Evolutionary conservation across 2,797 vertebrate genomes (phyloP).

Genomic region (Leptodactylus fallax): DNA sequence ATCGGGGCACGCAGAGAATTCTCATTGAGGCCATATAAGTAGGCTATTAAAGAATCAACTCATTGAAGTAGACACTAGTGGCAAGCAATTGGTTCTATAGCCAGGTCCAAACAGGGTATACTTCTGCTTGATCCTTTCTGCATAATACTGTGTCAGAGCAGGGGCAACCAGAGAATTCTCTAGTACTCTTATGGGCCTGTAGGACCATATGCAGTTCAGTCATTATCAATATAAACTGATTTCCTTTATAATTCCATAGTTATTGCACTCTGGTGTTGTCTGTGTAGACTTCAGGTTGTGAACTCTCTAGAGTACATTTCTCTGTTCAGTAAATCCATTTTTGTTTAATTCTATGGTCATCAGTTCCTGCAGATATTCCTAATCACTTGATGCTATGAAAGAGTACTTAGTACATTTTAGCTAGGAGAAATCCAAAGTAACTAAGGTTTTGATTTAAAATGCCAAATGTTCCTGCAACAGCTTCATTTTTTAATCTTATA

Average conservation of each 20-base stretch:
- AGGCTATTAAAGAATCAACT: too few species aligned
- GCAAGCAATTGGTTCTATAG: background rate
- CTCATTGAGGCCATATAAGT: too few species aligned
- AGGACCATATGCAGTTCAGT: background rate
- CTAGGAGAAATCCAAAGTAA: slow-evolving; percentile 54
- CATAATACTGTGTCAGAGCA: background rate
- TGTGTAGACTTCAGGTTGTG: background rate
- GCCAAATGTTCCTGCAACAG: slow-evolving; percentile 66
- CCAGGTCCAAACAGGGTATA: background rate
- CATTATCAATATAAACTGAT: background rate
- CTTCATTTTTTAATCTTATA: slow-evolving; percentile 80
- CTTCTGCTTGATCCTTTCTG: background rate
- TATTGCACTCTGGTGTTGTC: background rate
- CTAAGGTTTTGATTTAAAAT: slow-evolving; percentile 64
- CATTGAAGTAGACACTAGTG: too few species aligned
- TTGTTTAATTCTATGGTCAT: slow-evolving; percentile 27
- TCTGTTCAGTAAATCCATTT: slow-evolving; percentile 9
- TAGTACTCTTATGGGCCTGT: background rate
- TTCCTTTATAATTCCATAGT: background rate
- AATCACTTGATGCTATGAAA: slow-evolving; percentile 51
- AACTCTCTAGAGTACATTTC: background rate
- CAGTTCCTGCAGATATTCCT: slow-evolving; percentile 58
- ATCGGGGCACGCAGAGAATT: too few species aligned
- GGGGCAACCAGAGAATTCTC: background rate
- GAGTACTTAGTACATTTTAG: slow-evolving; percentile 42